Percentiles rank a stretch among this genome's conserved stretches.
Evolutionary conservation across 1,140 invertebrate species (phyloP).

Genomic region (Cydia pomonella): DNA sequence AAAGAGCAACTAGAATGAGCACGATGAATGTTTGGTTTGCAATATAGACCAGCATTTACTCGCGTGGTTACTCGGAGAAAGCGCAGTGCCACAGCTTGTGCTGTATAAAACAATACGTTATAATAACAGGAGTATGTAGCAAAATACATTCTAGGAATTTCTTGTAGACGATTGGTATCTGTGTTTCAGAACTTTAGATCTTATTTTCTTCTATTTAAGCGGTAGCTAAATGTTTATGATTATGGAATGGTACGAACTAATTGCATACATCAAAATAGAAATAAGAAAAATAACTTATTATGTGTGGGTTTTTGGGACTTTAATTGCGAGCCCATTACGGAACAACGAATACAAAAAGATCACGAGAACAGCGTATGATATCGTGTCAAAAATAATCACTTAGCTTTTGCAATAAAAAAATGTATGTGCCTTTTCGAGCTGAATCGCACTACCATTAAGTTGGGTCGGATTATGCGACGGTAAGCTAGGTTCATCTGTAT

Average conservation of each 20-base stretch:
- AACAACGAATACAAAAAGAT: not conserved
- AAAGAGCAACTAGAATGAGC: slow-evolving; percentile 15
- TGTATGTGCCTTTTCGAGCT: not conserved
- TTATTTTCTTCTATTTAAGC: not conserved
- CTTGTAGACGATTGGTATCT: slow-evolving; percentile 39
- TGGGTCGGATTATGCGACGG: slow-evolving; percentile 59
- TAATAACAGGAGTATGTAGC: slow-evolving; percentile 37
- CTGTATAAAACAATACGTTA: slow-evolving; percentile 38
- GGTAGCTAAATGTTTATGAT: not conserved
- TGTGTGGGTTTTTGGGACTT: too few species aligned
- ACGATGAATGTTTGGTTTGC: slow-evolving; percentile 41
- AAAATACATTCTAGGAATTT: slow-evolving; percentile 2
- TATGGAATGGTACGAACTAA: not conserved
- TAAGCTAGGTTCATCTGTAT: slow-evolving; percentile 56
- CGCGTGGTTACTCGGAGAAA: slow-evolving; percentile 36
- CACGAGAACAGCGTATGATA: not conserved
- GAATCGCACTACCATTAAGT: slow-evolving; percentile 25
- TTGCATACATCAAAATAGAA: too few species aligned
- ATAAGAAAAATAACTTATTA: too few species aligned
- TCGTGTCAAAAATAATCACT: slow-evolving; percentile 1
- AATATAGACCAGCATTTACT: slow-evolving; percentile 31
- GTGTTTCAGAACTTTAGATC: not conserved
- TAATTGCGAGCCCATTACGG: too few species aligned
- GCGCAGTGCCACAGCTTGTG: slow-evolving; percentile 1
- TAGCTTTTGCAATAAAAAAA: slow-evolving; percentile 14